Percentiles rank a stretch among this genome's conserved stretches.
Evolutionary conservation across 2,888 invertebrate genomes (phyloP).

Genomic region (Habroteleia sp.): DNA sequence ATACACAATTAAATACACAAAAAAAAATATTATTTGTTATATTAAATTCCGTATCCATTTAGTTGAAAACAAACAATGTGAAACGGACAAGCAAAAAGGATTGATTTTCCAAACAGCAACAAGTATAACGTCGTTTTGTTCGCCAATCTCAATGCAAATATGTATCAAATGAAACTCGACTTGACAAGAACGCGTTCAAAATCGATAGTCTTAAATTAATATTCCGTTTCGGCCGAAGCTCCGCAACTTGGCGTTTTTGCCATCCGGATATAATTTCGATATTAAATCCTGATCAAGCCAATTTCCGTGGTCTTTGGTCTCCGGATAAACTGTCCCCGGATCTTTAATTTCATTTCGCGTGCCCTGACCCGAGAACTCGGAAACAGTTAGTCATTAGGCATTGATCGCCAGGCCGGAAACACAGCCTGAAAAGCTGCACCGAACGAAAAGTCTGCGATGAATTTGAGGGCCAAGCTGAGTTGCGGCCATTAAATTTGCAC

Average conservation of each 20-base stretch:
- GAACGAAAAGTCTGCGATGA: slow-evolving; percentile 17
- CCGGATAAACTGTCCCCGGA: slow-evolving; percentile 29
- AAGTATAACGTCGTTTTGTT: no score
- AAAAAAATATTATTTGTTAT: no score
- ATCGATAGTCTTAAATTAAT: slow-evolving; percentile 1
- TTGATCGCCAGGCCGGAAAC: slow-evolving; percentile 18
- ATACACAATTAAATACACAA: no score
- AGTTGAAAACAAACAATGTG: no score
- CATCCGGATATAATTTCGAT: slow-evolving; percentile 23
- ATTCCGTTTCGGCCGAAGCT: background rate
- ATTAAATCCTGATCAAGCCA: slow-evolving; percentile 32
- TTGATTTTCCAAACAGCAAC: no score
- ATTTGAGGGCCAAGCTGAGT: slow-evolving; percentile 10
- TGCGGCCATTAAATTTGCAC: slow-evolving; percentile 34
- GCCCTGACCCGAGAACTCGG: slow-evolving; percentile 11
- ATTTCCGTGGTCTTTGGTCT: slow-evolving; percentile 28
- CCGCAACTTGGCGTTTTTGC: slow-evolving; percentile 1
- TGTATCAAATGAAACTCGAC: no score
- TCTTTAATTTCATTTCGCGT: slow-evolving; percentile 21
- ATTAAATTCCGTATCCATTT: no score
- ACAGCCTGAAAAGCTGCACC: slow-evolving; percentile 10
- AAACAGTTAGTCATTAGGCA: slow-evolving; percentile 28
- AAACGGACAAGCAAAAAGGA: no score
- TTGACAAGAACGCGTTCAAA: no score
- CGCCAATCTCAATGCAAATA: no score